Evolutionary conservation across 2,113 vertebrate species (phyloP), one percentile per base, ranked within the genome.

Genomic region (Poicephalus gulielmi): DNA sequence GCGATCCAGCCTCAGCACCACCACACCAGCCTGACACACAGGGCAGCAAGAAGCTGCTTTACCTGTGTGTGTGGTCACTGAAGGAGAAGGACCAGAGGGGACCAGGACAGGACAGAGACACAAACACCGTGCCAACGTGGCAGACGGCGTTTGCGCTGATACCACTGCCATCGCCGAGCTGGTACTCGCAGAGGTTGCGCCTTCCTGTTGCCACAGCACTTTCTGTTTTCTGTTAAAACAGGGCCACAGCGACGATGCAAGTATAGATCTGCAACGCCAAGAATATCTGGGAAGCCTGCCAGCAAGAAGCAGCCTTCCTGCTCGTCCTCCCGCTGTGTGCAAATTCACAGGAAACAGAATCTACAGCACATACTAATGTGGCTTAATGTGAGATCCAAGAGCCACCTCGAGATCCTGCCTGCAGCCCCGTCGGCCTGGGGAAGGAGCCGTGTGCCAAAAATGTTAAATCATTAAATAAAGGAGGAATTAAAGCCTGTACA

Each of bases 281-380:
- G 93, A 93, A 55, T 70, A 91, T 88, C 95, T 74, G 91, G 95
- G 95, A 95, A 94, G 31, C 7, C 63, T 93, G 95, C 95, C 94
- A 95, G 92, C 79, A 57, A 94, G 91, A 64, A 95, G 92, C 68
- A 95, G 90, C 81, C 96, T 96, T 96, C 91, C 96, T 95, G 91
- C 95, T 84, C 93, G 41, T 94, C 89, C 94, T 94, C 91, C 96
- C 9, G 91, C 96, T 88, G 91, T n/a, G 84, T 49, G 69, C 87
- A 85, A 78, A 92, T 89, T 92, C 94, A 49, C 93, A 92, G 97
- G 94, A 85, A 96, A 84, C 91, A 83, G 49, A 79, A 85, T 24
- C 90, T 75, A 74, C 93, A 83, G 95, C 67, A 78, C 94, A 92
- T 59, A 76, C 91, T 81, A 52, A 87, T 69, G 95, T 68, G 88